Conservation (phyloP, 2,113 vertebrate species). For the Nibea albiflora region DNA sequence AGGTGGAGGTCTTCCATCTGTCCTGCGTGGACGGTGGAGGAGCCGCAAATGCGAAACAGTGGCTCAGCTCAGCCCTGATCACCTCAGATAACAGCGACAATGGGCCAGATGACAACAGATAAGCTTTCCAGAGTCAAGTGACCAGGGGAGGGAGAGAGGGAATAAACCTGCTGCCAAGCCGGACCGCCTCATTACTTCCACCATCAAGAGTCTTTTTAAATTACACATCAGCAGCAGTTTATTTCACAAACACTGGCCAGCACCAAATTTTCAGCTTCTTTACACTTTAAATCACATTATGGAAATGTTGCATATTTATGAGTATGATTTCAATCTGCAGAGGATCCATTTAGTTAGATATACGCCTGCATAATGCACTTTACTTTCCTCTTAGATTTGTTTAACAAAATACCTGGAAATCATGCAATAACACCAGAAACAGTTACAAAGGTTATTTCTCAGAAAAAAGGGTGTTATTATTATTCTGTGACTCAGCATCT, state of each 20-base stretch:
- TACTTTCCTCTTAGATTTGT: not conserved
- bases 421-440: not conserved
- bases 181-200: slow-evolving; percentile 33
- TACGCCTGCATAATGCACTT: not conserved
- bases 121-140: slow-evolving; percentile 67
- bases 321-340: not conserved
- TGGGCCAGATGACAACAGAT: slow-evolving; percentile 80
- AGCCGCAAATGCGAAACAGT: slow-evolving; percentile 32
- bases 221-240: not conserved
- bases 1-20: slow-evolving; percentile 79
- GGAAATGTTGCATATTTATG: not conserved
- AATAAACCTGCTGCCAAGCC: slow-evolving; percentile 59
- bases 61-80: slow-evolving; percentile 69
- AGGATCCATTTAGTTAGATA: not conserved
- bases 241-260: not conserved
- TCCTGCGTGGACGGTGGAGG: slow-evolving; percentile 38
- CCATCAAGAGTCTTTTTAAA: slow-evolving; percentile 4
- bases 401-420: not conserved
- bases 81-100: slow-evolving; percentile 76
- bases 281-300: not conserved
- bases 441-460: not conserved
- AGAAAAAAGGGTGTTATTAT: not conserved
- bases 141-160: slow-evolving; percentile 35
- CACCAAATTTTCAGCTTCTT: not conserved
- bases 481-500: not conserved